A percentile compares a stretch with the other conserved stretches of the same genome.
Conservation (phyloP, 1,140 invertebrate species). For the Hyphantria cunea region DNA sequence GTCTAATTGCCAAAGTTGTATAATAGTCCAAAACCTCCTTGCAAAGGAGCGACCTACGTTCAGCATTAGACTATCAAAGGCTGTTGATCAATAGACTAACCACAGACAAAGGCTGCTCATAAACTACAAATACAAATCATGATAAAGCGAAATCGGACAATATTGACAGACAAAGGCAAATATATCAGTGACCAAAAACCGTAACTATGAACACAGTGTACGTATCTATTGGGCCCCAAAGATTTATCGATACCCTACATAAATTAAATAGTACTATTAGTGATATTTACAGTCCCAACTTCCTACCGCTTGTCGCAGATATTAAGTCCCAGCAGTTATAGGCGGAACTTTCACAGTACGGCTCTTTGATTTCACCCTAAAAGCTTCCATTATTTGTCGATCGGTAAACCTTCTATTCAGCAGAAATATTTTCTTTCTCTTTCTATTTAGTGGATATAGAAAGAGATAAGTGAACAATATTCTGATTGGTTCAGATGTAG, state of each 20-base stretch:
- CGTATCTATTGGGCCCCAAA: not conserved
- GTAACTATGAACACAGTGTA: no score
- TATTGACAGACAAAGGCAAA: no score
- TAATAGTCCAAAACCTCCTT: no score
- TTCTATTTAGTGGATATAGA: not conserved
- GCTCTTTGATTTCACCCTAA: slow-evolving; percentile 31
- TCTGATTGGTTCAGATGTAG: slow-evolving; percentile 17
- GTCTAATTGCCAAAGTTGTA: no score
- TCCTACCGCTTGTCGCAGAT: slow-evolving; percentile 8
- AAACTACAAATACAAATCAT: no score
- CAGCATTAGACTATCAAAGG: no score
- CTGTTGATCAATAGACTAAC: no score
- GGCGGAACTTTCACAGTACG: slow-evolving; percentile 29
- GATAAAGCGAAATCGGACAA: no score
- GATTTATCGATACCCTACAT: slow-evolving; percentile 16
- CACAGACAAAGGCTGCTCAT: no score
- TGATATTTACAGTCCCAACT: slow-evolving; percentile 18
- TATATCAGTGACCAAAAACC: no score
- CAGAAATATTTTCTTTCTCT: slow-evolving; percentile 10
- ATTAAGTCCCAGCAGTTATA: slow-evolving; percentile 40
- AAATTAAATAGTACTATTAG: slow-evolving; percentile 26
- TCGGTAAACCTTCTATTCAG: slow-evolving; percentile 12
- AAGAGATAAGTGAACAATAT: slow-evolving; percentile 5
- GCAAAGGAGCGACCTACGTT: no score
- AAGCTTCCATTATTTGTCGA: slow-evolving; percentile 17